Evolutionary conservation across 2,113 vertebrate genomes (phyloP).

Genomic region (Scomber scombrus): DNA sequence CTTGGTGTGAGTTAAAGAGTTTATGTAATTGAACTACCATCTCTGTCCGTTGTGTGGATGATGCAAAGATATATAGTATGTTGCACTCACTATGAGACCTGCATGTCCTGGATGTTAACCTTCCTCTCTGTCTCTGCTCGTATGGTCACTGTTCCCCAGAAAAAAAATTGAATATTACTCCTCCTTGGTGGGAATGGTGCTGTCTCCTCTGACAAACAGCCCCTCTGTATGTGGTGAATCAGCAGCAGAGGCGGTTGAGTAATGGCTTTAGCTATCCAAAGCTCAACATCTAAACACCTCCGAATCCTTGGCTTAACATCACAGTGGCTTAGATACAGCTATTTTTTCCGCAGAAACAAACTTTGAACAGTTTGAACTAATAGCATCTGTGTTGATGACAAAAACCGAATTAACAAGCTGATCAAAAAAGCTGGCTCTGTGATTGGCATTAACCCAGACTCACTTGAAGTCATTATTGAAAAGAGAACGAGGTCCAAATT

Average conservation of each 20-base stretch:
- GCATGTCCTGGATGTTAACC: conserved; percentile 39
- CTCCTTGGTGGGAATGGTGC: conserved; percentile 57
- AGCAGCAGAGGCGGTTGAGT: conserved; percentile 68
- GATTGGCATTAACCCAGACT: too few species aligned
- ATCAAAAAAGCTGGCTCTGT: too few species aligned
- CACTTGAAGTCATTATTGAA: too few species aligned
- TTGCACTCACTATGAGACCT: background rate
- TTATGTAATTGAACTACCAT: background rate
- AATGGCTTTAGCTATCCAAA: conserved; percentile 59
- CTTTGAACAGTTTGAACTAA: conserved; percentile 24
- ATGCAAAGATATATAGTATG: conserved; percentile 7
- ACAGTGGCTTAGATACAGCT: background rate
- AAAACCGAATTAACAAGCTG: too few species aligned
- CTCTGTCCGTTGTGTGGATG: conserved; percentile 19
- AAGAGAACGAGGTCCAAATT: too few species aligned
- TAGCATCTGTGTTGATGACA: too few species aligned
- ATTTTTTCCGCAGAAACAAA: conserved; percentile 11
- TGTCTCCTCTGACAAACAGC: conserved; percentile 73
- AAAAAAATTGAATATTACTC: conserved; percentile 61
- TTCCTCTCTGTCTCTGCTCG: conserved; percentile 20
- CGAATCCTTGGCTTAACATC: conserved; percentile 30
- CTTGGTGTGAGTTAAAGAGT: conserved; percentile 27
- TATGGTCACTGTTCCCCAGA: conserved; percentile 33
- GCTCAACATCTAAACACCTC: conserved; percentile 43
- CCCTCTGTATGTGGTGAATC: conserved; percentile 69